Base-by-base conservation (phyloP, 2,797 vertebrate species). In the Gadopsis marmoratus region DNA sequence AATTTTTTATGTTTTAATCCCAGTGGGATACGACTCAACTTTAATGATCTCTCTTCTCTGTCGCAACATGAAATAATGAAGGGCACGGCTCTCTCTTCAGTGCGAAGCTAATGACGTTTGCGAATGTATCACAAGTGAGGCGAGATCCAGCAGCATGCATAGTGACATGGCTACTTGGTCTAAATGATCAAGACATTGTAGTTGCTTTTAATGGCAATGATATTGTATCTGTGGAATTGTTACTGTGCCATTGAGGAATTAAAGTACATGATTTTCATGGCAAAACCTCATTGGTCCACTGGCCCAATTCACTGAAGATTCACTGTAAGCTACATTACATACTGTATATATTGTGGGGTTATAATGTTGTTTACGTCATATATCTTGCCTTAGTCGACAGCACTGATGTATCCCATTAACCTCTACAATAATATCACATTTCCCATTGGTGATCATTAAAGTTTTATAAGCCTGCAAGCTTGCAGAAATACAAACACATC, bases 41-140 rank as follows among this genome's bases (percentile, higher is more conserved):
- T 75, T 90, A 89, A 92, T 87, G 69, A 90, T 85, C 80, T 76
- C 66, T 51, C 54, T 43, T 69, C 51, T 74, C 74, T 63, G 54
- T 62, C 17, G 2, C 60, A 73, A 17, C 53, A 76, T 69, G 68
- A 82, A 68, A 74, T 83, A 76, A 88, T 86, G 77, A 92, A 88
- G 63, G 53, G 39, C 56, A 74, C 37, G 4, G 71, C 74, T 76
- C 45, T 70, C 59, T 58, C 53, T 78, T 74, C 64, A 72, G 67
- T 62, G 26, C 76, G 66, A 78, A 74, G 60, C 71, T 79, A 82
- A 85, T 82, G 70, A 82, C 76, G 43, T 74, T 84, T 72, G 60
- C 63, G 81, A 88, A 67, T 72, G 64, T 70, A 74, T 78, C 67
- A 50, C 63, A 71, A 65, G 43, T 77, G 45, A 58, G 68, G 73